These are phyloP conservation scores for Hylomyscus alleni DNA, from an alignment of 2,797 vertebrate genomes.

Conservation along the genomic window DNA sequence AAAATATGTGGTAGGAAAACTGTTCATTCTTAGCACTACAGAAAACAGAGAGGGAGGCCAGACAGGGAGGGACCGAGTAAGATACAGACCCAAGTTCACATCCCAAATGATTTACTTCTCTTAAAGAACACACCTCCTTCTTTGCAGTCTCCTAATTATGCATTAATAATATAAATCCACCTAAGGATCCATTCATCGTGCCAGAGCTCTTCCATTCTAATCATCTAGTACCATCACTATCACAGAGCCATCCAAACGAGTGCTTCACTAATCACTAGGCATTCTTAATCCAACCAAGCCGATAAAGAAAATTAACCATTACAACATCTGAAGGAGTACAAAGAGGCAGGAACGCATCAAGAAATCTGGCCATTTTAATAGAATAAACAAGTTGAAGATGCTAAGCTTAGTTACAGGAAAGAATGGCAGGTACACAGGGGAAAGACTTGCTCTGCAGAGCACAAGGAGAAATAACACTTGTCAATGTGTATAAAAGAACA, in stretches of 20 bases:
- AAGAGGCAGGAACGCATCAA: not conserved
- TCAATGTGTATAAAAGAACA: not conserved
- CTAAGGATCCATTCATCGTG: not conserved
- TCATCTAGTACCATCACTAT: not conserved
- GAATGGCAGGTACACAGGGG: not conserved
- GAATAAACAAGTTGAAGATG: not conserved
- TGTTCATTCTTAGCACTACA: not conserved
- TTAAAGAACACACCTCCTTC: not conserved
- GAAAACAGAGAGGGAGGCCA: not conserved
- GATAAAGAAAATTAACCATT: not conserved
- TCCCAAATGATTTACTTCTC: not conserved
- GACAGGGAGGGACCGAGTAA: not conserved
- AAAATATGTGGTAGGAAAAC: not conserved
- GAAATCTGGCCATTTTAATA: conserved; percentile 13
- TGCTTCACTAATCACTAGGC: not conserved
- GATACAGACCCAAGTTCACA: not conserved
- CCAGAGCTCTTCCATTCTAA: not conserved
- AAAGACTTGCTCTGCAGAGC: not conserved
- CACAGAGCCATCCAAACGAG: not conserved
- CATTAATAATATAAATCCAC: not conserved
- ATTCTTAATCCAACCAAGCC: not conserved
- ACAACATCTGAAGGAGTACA: not conserved
- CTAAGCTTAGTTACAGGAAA: conserved; percentile 9
- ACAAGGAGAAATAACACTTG: conserved; percentile 47
- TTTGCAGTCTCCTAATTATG: not conserved